phyloP scores from a whole-genome alignment of 1,140 invertebrate species.

The Ostrea edulis region DNA sequence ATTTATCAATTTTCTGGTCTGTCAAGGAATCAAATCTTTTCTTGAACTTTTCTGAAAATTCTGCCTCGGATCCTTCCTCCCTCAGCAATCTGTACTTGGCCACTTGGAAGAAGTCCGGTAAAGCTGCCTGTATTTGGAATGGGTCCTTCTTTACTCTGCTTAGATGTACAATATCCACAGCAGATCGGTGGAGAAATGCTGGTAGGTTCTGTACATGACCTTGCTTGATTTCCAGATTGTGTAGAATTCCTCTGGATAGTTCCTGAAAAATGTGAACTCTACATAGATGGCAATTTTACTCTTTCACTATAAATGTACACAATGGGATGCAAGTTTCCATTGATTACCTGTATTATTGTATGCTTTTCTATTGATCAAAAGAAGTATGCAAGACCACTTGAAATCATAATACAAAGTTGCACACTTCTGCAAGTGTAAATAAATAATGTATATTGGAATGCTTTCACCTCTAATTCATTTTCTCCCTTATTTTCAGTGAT shows the following conservation, averaged over 20 bases:
- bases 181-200: neutral
- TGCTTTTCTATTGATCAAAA: no score
- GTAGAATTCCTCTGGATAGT: slow-evolving; percentile 12
- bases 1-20: neutral
- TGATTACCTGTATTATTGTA: no score
- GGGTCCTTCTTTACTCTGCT: neutral
- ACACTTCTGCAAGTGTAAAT: no score
- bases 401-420: no score
- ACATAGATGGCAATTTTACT: no score
- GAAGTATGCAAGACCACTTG: no score
- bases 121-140: neutral
- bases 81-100: neutral
- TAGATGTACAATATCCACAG: neutral
- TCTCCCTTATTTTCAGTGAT: no score
- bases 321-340: no score
- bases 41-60: neutral
- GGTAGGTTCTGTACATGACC: slow-evolving; percentile 14
- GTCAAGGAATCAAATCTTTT: neutral
- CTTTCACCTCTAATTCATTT: no score
- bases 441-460: no score
- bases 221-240: slow-evolving; percentile 6
- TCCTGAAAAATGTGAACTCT: neutral
- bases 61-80: neutral
- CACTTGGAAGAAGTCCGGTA: neutral
- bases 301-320: no score